Base-by-base conservation (phyloP, 92 coral and sea anemone genomes). In the Palythoa grandiflora region DNA sequence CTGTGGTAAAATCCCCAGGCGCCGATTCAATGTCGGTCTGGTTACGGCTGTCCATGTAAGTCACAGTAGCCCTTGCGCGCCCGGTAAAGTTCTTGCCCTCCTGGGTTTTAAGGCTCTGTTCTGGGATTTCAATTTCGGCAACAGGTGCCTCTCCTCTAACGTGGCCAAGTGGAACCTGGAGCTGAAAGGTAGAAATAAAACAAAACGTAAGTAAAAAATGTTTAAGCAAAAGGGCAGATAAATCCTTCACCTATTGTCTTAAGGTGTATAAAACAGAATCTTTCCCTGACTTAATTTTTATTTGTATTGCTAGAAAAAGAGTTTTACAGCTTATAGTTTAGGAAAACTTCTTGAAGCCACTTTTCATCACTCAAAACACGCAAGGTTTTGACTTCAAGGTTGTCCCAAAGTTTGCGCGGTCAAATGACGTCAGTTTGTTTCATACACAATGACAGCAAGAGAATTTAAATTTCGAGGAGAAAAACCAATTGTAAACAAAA, bases 1-100 rank as follows among this genome's bases (percentile, higher is more conserved):
- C 21, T 3, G 94, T 79, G 15, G 94, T 89, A 19, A 92, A 92
- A 53, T 92, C 94, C 5, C 94, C 94, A 13, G 89, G 93, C 1
- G 94, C 90, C 38, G 85, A 88, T n/a, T 79, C 91, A 11, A 92
- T 84, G 77, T 92, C 89, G 12, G 78, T 73, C 63, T 40, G 78
- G 70, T 90, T 92, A 35, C 94, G 68, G 65, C 93, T 93, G 88
- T 92, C 94, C 59, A 71, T 77, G 74, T 87, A 89, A 52, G 77
- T 73, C 17, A 92, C 77, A 14, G 68, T 83, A 1, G 77, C 89
- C 50, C 88, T 87, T 2, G 91, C 94, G 40, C 79, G 83, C 38
- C 94, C 94, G 1, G 84, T 89, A 80, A 73, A 87, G 15, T 75
- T 68, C 36, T 57, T 85, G 6, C 94, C 94, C 21, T 87, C 87